A percentile compares a stretch with the other conserved stretches of the same genome.
Conservation (phyloP, 1,140 invertebrate species). For the Aphaenogaster floridana region DNA sequence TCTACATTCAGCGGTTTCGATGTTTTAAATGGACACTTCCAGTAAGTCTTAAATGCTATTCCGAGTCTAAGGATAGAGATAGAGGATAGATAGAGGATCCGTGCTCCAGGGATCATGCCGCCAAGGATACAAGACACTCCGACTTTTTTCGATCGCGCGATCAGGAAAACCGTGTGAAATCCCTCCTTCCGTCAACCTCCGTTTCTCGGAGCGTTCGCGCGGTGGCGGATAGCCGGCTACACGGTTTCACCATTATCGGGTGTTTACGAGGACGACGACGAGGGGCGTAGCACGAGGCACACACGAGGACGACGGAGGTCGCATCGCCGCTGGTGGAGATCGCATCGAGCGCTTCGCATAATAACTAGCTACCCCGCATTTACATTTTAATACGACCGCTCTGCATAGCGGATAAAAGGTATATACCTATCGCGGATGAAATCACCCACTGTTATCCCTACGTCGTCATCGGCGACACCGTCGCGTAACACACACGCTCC, state of each 20-base stretch:
- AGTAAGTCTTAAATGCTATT: not conserved
- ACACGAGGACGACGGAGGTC: constrained; percentile 70
- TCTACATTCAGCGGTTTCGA: not conserved
- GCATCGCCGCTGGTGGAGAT: constrained; percentile 76
- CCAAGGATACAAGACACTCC: constrained; percentile 25
- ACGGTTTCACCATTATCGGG: constrained; percentile 81
- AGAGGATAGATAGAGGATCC: not conserved
- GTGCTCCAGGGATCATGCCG: not conserved
- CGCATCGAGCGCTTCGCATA: constrained; percentile 78
- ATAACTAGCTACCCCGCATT: constrained; percentile 80
- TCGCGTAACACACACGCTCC: not conserved
- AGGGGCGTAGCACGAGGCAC: constrained; percentile 65
- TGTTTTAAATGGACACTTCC: not conserved
- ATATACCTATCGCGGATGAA: constrained; percentile 69
- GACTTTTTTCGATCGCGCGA: constrained; percentile 65
- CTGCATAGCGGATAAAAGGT: constrained; percentile 77
- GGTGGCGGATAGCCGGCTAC: constrained; percentile 69
- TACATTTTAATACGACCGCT: constrained; percentile 81
- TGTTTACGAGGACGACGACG: constrained; percentile 77
- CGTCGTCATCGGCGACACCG: constrained; percentile 64
- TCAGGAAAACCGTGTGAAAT: constrained; percentile 28
- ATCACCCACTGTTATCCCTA: constrained; percentile 65
- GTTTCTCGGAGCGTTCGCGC: constrained; percentile 44
- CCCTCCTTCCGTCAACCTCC: constrained; percentile 17
- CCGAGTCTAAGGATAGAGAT: not conserved